A percentile compares a stretch with the other conserved stretches of the same genome.
Evolutionary conservation across 2,888 invertebrate genomes (phyloP).

Genomic region (Lordiphosa fenestrarum): DNA sequence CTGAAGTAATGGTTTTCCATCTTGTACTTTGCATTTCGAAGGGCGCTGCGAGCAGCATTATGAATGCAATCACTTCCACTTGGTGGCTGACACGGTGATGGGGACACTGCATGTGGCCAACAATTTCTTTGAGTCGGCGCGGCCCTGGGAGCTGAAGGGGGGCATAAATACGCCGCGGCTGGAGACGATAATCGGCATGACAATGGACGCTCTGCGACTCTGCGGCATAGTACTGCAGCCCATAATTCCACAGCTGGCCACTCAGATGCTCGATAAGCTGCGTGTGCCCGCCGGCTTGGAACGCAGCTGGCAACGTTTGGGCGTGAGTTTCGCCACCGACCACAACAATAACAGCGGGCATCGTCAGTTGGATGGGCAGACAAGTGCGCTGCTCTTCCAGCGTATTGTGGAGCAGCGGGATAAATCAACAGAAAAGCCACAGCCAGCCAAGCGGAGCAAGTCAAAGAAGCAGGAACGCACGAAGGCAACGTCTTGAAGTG

Average conservation of each 20-base stretch:
- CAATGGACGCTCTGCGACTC: constrained; percentile 91
- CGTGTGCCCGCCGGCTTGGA: constrained; percentile 80
- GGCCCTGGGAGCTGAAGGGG: constrained; percentile 92
- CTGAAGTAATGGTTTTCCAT: constrained; percentile 47
- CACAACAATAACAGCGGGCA: constrained; percentile 15
- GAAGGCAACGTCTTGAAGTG: constrained; percentile 46
- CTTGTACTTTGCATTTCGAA: constrained; percentile 70
- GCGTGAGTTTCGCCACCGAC: constrained; percentile 62
- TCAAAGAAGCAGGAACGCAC: constrained; percentile 47
- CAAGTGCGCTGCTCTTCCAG: constrained; percentile 74
- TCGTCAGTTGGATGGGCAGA: constrained; percentile 41
- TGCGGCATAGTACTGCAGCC: constrained; percentile 91
- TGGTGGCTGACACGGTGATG: constrained; percentile 89
- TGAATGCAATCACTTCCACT: constrained; percentile 89
- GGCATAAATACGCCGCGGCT: constrained; percentile 82
- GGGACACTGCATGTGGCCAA: constrained; percentile 89
- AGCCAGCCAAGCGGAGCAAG: constrained; percentile 45
- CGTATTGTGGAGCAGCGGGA: constrained; percentile 66
- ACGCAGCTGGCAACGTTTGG: constrained; percentile 82
- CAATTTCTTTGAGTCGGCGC: constrained; percentile 90
- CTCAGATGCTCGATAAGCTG: constrained; percentile 86
- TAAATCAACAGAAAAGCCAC: constrained; percentile 19
- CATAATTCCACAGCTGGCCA: constrained; percentile 88
- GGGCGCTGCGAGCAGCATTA: constrained; percentile 86
- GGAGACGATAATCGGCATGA: constrained; percentile 88